Evolutionary conservation across 2,888 invertebrate genomes (phyloP).

Genomic region (Cremastinae sp.): DNA sequence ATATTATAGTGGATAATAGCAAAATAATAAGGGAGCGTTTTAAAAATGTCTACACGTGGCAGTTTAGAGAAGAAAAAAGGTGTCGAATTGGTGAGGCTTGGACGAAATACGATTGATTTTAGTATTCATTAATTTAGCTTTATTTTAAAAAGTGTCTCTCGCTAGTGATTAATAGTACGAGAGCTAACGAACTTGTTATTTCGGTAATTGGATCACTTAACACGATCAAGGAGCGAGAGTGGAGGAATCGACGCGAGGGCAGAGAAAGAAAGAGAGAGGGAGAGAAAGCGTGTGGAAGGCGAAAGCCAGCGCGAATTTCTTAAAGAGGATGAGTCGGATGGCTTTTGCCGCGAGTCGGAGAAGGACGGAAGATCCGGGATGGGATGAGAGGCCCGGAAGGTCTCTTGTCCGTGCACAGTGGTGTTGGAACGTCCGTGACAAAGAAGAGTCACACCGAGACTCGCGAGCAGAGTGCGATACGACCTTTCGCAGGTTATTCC

Average conservation of each 20-base stretch:
- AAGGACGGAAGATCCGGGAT: slow-evolving; percentile 57
- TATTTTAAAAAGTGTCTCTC: neutral
- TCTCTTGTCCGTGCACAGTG: slow-evolving; percentile 23
- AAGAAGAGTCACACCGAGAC: slow-evolving; percentile 46
- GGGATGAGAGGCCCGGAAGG: slow-evolving; percentile 28
- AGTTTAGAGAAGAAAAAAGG: too few species aligned
- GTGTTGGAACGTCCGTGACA: slow-evolving; percentile 53
- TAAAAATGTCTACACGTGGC: too few species aligned
- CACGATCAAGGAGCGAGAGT: slow-evolving; percentile 21
- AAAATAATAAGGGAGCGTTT: too few species aligned
- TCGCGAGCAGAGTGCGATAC: slow-evolving; percentile 45
- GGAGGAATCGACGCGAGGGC: slow-evolving; percentile 26
- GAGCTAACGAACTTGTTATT: slow-evolving; percentile 53
- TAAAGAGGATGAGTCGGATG: slow-evolving; percentile 52
- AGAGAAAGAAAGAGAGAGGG: neutral
- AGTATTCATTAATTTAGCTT: neutral
- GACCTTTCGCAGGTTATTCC: slow-evolving; percentile 38
- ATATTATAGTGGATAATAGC: too few species aligned
- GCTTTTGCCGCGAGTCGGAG: slow-evolving; percentile 18
- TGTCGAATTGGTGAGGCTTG: too few species aligned
- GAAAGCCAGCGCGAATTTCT: slow-evolving; percentile 42
- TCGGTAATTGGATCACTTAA: slow-evolving; percentile 53
- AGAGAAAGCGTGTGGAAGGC: slow-evolving; percentile 14
- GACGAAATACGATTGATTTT: too few species aligned
- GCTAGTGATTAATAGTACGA: slow-evolving; percentile 33